Evolutionary conservation across 2,888 invertebrate species (phyloP).

Genomic region (Neuroscelio doddi): DNA sequence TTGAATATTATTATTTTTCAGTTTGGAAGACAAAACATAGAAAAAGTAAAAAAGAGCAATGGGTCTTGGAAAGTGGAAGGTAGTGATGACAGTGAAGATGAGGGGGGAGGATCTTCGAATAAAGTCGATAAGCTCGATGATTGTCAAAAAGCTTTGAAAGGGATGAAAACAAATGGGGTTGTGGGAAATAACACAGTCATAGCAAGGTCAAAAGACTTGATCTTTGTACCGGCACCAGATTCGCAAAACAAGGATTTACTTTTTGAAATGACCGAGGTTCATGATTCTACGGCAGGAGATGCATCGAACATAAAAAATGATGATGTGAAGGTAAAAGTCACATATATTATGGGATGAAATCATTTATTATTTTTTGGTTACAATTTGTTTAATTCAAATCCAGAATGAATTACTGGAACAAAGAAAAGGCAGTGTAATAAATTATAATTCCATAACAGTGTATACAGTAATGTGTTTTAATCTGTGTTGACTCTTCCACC

Average conservation of each 20-base stretch:
- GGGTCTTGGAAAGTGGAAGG: slow-evolving; percentile 73
- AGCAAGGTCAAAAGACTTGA: slow-evolving; percentile 80
- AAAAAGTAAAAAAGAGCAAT: slow-evolving; percentile 71
- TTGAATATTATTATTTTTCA: slow-evolving; percentile 69
- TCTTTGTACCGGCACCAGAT: slow-evolving; percentile 83
- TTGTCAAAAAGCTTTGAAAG: slow-evolving; percentile 53
- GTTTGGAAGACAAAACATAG: slow-evolving; percentile 85
- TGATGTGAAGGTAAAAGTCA: slow-evolving; percentile 36
- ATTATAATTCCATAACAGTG: too few species aligned
- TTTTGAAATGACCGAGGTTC: slow-evolving; percentile 19
- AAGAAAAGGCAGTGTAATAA: too few species aligned
- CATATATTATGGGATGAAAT: too few species aligned
- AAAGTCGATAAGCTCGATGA: slow-evolving; percentile 6
- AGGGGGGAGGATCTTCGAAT: slow-evolving; percentile 70
- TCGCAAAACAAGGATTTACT: slow-evolving; percentile 70
- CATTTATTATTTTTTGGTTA: too few species aligned
- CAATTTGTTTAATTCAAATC: too few species aligned
- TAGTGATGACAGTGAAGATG: slow-evolving; percentile 74
- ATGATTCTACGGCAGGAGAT: slow-evolving; percentile 28
- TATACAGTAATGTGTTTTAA: too few species aligned
- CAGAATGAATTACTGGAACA: too few species aligned
- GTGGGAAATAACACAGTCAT: slow-evolving; percentile 79
- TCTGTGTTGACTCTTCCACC: too few species aligned
- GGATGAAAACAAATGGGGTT: slow-evolving; percentile 54
- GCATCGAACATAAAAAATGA: slow-evolving; percentile 9